Percentiles rank a stretch among this genome's conserved stretches.
Conservation (phyloP, 2,888 invertebrate genomes). For the Trichopoda pennipes region DNA sequence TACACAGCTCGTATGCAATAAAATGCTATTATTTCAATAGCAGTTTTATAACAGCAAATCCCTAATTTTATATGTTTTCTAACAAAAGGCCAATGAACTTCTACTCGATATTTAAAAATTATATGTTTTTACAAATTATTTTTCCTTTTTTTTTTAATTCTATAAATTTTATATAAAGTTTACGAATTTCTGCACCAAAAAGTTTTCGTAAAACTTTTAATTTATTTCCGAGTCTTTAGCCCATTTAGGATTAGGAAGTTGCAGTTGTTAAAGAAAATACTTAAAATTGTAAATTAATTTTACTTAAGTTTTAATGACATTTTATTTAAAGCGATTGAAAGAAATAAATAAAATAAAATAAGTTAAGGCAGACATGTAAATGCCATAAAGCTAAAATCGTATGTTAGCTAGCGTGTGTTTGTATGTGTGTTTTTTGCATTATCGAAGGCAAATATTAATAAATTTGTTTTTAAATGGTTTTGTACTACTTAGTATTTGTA, state of each 20-base stretch:
- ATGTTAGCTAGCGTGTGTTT: neutral
- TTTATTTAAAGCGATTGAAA: conserved; percentile 37
- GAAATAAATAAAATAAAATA: conserved; percentile 19
- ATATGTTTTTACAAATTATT: no score
- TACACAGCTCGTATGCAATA: no score
- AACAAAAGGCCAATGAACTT: no score
- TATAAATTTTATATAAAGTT: no score
- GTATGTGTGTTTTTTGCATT: neutral
- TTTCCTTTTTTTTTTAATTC: no score
- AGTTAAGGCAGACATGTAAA: neutral
- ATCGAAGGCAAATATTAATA: conserved; percentile 20
- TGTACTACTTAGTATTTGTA: neutral
- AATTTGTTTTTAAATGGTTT: conserved; percentile 1
- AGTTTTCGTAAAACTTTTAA: no score
- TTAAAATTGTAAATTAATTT: conserved; percentile 37
- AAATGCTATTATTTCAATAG: no score
- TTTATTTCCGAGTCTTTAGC: neutral
- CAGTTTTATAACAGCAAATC: no score
- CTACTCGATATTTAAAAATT: no score
- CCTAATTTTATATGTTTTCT: no score
- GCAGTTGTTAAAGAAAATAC: conserved; percentile 36
- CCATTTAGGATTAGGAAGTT: conserved; percentile 22
- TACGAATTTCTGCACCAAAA: no score
- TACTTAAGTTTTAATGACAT: conserved; percentile 32
- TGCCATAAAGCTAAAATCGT: no score